phyloP scores from a whole-genome alignment of 2,797 vertebrate species.

The Lacerta bilineata region DNA sequence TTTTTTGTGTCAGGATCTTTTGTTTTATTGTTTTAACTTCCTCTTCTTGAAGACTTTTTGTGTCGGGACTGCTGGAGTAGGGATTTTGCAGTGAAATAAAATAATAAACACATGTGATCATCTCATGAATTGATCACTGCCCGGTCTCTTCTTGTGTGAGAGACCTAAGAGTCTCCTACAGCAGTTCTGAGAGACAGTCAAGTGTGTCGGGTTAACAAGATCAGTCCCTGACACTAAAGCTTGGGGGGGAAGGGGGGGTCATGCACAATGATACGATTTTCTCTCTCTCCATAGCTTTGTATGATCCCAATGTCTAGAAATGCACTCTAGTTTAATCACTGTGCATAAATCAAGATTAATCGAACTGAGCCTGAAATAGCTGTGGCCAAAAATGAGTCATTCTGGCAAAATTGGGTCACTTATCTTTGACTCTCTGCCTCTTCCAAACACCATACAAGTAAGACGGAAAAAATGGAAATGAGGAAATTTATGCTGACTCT shows the following conservation, averaged over 20 bases:
- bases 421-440: conserved; percentile 18
- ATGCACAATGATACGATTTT: neutral
- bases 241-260: too few species aligned
- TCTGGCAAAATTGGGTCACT: conserved; percentile 57
- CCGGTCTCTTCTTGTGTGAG: neutral
- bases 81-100: neutral
- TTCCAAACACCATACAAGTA: neutral
- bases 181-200: neutral
- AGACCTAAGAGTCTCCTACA: neutral
- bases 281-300: neutral
- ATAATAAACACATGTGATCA: neutral
- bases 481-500: neutral
- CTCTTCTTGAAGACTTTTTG: neutral
- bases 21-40: neutral
- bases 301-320: conserved; percentile 61
- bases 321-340: conserved; percentile 5
- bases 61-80: neutral
- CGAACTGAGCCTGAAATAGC: conserved; percentile 28
- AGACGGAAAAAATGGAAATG: neutral
- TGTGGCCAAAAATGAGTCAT: conserved; percentile 47
- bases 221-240: neutral
- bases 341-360: conserved; percentile 43
- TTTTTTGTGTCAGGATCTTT: neutral
- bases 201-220: neutral
- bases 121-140: neutral